Base-by-base conservation (phyloP, 2,113 vertebrate genomes). In the Holacanthus passer region DNA sequence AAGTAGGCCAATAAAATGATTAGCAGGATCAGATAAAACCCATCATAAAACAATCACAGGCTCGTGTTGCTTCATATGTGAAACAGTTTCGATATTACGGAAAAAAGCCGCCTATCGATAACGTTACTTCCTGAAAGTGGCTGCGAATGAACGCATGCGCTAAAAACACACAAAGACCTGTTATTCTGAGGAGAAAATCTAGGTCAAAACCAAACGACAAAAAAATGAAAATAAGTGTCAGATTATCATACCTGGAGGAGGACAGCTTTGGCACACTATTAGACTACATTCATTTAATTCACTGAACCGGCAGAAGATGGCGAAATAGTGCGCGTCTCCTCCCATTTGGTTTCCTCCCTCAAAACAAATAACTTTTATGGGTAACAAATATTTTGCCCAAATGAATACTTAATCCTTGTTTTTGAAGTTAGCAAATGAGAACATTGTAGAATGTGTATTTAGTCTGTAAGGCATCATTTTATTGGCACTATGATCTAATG, bases 251-350 rank as follows among this genome's bases (percentile, higher is more conserved):
- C 39, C 39, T 41, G 39, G 39, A 41, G 35, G n/a, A n/a, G 4
- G 39, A 10, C 39, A 41, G 14, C 50, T 37, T 22, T 55, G 47
- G 31, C 13, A 31, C 2, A 63, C 29, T 41, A 31, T 27, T 6
- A 24, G 19, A 63, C 24, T 20, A 32, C 39, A 10, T 16, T n/a
- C n/a, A 48, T 16, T 32, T 13, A 24, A 53, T 58, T 12, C 77
- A 27, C 43, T 22, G n/a, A 32, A n/a, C 60, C 17, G 62, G 59
- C 76, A 39, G 32, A 65, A 73, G 74, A 79, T 72, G 74, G 77
- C 70, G 77, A 77, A 35, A 62, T 4, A 32, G 64, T 14, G 60
- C 74, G 79, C 77, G 79, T 85, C 82, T 64, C 80, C 84, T 78
- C 62, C 65, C 60, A 67, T 52, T 17, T 14, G 39, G 39, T 3